Percentiles rank a stretch among this genome's conserved stretches.
Conservation (phyloP, 2,113 vertebrate species). For the Silurus meridionalis region DNA sequence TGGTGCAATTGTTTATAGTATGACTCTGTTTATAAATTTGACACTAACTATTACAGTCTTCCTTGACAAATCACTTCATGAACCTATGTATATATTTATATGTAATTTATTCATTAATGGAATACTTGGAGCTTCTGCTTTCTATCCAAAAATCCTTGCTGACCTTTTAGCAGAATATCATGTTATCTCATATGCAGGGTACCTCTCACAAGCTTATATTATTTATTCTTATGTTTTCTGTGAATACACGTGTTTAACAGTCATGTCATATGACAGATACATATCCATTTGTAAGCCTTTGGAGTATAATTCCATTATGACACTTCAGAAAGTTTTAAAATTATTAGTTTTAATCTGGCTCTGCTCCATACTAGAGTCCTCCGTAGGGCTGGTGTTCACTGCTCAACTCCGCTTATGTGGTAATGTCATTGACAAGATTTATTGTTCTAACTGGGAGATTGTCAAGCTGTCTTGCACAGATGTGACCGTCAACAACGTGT, state of each 20-base stretch:
- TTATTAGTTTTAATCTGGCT: too few species aligned
- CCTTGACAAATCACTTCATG: constrained; percentile 41
- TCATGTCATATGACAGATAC: constrained; percentile 75
- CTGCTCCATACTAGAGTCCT: constrained; percentile 35
- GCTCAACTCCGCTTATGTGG: constrained; percentile 41
- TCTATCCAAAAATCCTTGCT: too few species aligned
- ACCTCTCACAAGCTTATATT: not conserved
- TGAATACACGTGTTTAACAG: constrained; percentile 62
- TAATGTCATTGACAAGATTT: constrained; percentile 47
- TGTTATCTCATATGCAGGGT: too few species aligned
- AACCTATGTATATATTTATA: constrained; percentile 49
- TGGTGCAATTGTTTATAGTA: constrained; percentile 20
- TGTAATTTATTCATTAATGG: constrained; percentile 48
- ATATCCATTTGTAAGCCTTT: constrained; percentile 71
- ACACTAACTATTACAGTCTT: constrained; percentile 19
- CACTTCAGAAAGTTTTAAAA: constrained; percentile 32
- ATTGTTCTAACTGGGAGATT: constrained; percentile 47
- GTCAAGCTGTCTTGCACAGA: constrained; percentile 41
- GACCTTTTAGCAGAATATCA: too few species aligned
- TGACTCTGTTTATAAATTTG: constrained; percentile 36
- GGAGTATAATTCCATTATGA: constrained; percentile 66
- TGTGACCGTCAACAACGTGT: constrained; percentile 34
- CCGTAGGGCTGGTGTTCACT: constrained; percentile 21
- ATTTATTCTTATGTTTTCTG: constrained; percentile 68
- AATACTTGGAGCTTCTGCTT: not conserved